A percentile compares a stretch with the other conserved stretches of the same genome.
Evolutionary conservation across 2,888 invertebrate genomes (phyloP).

Genomic region (Fabriciana adippe): DNA sequence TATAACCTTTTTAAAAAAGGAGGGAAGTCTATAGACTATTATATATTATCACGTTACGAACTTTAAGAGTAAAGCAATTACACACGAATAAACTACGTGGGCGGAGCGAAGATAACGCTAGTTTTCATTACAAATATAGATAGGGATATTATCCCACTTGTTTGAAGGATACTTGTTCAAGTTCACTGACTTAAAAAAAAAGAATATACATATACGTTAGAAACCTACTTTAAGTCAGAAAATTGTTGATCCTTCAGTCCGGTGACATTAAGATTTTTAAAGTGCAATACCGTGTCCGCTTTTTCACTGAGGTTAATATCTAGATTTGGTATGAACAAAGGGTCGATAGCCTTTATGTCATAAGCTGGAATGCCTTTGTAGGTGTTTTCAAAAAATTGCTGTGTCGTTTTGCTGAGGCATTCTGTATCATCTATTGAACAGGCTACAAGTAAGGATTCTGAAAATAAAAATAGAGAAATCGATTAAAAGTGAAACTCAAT

Average conservation of each 20-base stretch:
- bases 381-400: slow-evolving; percentile 60
- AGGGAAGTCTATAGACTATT: no score
- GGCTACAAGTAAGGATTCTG: slow-evolving; percentile 49
- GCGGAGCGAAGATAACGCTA: no score
- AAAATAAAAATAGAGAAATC: background rate
- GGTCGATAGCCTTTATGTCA: slow-evolving; percentile 60
- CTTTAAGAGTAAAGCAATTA: no score
- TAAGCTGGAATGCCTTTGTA: slow-evolving; percentile 54
- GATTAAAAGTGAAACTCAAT: no score
- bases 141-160: no score
- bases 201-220: background rate
- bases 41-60: no score
- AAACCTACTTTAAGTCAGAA: slow-evolving; percentile 61
- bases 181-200: background rate
- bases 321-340: slow-evolving; percentile 53
- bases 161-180: no score
- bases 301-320: slow-evolving; percentile 47
- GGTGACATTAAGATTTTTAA: slow-evolving; percentile 57
- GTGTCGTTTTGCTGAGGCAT: slow-evolving; percentile 61
- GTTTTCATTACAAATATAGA: no score
- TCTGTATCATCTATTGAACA: slow-evolving; percentile 59
- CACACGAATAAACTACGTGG: no score
- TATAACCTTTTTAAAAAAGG: no score
- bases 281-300: slow-evolving; percentile 50
- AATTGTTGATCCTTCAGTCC: slow-evolving; percentile 62